phyloP scores from a whole-genome alignment of 2,113 vertebrate genomes.

The Sterrhoptilus dennistouni region DNA sequence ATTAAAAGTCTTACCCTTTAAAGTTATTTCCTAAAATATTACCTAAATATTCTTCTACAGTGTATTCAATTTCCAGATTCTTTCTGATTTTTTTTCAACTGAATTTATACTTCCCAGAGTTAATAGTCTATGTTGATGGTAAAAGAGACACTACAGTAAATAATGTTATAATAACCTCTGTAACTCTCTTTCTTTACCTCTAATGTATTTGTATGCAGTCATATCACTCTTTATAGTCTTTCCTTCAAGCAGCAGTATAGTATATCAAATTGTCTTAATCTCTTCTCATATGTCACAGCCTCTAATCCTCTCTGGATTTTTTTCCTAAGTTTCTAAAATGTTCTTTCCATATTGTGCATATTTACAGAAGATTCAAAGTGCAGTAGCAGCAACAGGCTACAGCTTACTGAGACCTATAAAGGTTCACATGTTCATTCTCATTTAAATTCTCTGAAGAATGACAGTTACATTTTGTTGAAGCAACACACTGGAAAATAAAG shows the following conservation, averaged over 20 bases:
- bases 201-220: neutral
- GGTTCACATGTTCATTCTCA: neutral
- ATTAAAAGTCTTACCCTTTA: neutral
- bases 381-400: neutral
- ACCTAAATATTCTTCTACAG: neutral
- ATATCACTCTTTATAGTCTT: neutral
- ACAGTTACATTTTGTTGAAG: neutral
- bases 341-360: neutral
- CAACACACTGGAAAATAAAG: neutral
- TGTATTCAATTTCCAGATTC: neutral
- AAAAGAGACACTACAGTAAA: neutral
- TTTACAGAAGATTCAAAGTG: neutral
- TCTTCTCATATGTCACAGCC: neutral
- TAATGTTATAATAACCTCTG: neutral
- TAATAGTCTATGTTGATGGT: neutral
- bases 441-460: conserved; percentile 8
- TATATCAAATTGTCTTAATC: neutral
- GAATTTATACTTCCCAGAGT: neutral
- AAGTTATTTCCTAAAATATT: neutral
- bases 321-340: neutral
- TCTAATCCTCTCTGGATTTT: neutral
- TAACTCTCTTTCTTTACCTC: neutral
- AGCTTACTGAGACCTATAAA: neutral
- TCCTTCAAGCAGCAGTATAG: neutral
- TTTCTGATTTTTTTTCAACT: neutral